Base-by-base conservation (phyloP, 2,113 vertebrate species). In the Cryptoleucopteryx plumbea region DNA sequence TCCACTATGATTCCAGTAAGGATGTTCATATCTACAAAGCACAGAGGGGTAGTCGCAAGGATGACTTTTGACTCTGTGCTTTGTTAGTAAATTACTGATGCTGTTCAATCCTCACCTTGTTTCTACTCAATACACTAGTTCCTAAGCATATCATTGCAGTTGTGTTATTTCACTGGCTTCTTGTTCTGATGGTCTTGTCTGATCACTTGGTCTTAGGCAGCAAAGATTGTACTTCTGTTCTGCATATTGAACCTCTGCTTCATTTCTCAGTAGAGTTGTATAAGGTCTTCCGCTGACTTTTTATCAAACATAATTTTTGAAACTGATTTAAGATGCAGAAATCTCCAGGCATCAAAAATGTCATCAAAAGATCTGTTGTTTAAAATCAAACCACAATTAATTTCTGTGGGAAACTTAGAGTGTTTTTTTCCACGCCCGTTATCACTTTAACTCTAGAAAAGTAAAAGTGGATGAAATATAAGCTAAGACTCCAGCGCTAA, bases 11-110 rank as follows among this genome's bases (percentile, higher is more conserved):
- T 43, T 85, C 97, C 62, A 93, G 98, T 42, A 98, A 98, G 83
- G 99, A 99, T 94, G 98, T 99, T 45, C 98, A 98, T 31, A 97
- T 99, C 83, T 99, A 99, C 88, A 98, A 96, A 96, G 99, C 99
- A 10, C 91, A 97, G 78, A 99, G 98, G 94, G 88, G 67, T 22
- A 50, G 27, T 29, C n/a, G 0, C 14, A 98, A 81, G 71, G 88
- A 95, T 55, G 99, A 99, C 43, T 95, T 98, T 27, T 98, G 98
- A 98, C 40, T 91, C 36, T 40, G 0, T 91, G 68, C 71, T 78
- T 91, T 77, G 82, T 72, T 62, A 87, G 48, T 50, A 55, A 89
- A 62, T 73, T 58, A 34, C 40, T 8, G 56, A 72, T 85, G 20
- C 45, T 92, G 47, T 82, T 92, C 40, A 58, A 4, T 72, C 65